Evolutionary conservation across 2,888 invertebrate species (phyloP).

Genomic region (Parasteatoda lunata): DNA sequence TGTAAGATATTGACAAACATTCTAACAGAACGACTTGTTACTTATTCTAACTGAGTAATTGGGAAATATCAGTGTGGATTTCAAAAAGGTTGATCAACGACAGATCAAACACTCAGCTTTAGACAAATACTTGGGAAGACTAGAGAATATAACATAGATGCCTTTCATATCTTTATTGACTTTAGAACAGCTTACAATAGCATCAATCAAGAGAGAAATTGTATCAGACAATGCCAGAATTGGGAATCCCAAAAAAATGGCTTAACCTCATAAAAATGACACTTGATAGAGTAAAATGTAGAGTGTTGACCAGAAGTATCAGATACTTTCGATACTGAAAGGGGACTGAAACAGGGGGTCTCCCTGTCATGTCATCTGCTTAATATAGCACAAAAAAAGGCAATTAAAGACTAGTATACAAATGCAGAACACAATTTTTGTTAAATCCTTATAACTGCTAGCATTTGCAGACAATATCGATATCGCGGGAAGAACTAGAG

Average conservation of each 20-base stretch:
- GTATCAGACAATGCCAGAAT: not conserved
- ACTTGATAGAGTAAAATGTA: not conserved
- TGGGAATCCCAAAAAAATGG: not conserved
- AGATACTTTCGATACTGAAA: not conserved
- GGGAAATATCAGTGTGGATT: not conserved
- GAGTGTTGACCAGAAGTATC: not conserved
- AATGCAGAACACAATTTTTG: no score
- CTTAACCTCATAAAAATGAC: not conserved
- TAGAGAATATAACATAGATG: not conserved
- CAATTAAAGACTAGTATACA: no score
- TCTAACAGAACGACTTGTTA: not conserved
- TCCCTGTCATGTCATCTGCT: not conserved
- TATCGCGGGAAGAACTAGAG: no score
- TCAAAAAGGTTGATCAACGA: not conserved
- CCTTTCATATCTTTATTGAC: not conserved
- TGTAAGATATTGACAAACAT: no score
- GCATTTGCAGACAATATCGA: no score
- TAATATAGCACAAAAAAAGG: no score
- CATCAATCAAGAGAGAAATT: not conserved
- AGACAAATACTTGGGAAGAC: not conserved
- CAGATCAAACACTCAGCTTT: not conserved
- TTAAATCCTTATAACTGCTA: no score
- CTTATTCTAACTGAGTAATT: not conserved
- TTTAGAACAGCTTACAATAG: not conserved
- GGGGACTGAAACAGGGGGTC: not conserved